A percentile compares a stretch with the other conserved stretches of the same genome.
Conservation (phyloP, 2,888 invertebrate genomes). For the Smittia aterrima region DNA sequence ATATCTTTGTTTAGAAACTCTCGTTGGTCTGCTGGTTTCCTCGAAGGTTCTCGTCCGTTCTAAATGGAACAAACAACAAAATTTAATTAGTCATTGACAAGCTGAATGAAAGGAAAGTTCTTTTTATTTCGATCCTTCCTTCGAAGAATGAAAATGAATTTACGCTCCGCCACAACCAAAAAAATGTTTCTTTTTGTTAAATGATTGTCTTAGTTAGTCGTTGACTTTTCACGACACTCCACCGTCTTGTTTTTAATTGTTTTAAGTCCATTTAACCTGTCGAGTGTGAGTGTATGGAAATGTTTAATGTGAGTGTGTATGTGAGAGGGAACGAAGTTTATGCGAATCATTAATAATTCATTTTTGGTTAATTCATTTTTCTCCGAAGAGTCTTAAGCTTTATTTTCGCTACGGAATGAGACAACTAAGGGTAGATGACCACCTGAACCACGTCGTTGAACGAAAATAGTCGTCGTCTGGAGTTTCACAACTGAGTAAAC, state of each 20-base stretch:
- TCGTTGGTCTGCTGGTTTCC: background rate
- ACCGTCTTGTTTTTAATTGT: background rate
- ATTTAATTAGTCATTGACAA: too few species aligned
- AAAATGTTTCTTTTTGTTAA: background rate
- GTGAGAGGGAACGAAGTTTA: too few species aligned
- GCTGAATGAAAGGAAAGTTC: too few species aligned
- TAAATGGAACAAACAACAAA: background rate
- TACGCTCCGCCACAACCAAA: constrained; percentile 11
- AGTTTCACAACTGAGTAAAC: too few species aligned
- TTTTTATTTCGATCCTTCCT: background rate
- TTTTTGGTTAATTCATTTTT: too few species aligned
- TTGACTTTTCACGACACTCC: background rate
- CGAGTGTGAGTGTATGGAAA: background rate
- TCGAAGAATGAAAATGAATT: background rate
- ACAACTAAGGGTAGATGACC: too few species aligned
- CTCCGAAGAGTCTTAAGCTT: too few species aligned
- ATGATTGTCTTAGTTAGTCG: constrained; percentile 14
- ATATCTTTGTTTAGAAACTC: background rate
- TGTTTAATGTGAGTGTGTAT: background rate
- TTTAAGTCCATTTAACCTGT: background rate
- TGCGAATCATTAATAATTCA: too few species aligned
- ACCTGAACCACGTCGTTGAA: too few species aligned
- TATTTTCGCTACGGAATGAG: too few species aligned
- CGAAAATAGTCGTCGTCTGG: too few species aligned
- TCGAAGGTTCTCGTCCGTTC: constrained; percentile 18